These are phyloP conservation scores for Muntiacus muntjak DNA, from an alignment of 2,113 vertebrate species.

Conservation along the genomic window DNA sequence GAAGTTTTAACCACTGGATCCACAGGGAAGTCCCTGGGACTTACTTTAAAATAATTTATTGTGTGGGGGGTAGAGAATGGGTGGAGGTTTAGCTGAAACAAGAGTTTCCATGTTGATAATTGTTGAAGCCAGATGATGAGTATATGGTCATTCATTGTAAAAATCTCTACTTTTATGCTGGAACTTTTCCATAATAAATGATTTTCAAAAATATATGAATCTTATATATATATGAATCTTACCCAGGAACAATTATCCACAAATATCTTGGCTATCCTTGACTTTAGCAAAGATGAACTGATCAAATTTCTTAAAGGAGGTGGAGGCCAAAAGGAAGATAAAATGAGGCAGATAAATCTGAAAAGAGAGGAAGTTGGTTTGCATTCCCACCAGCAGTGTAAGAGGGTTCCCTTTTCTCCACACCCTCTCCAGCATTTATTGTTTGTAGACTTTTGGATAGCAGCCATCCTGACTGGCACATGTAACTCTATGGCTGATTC, in stretches of 20 bases:
- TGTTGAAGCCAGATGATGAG: background rate
- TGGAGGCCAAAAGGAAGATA: background rate
- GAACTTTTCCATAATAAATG: background rate
- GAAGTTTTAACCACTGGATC: background rate
- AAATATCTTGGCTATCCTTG: background rate
- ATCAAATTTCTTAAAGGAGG: background rate
- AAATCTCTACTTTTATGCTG: background rate
- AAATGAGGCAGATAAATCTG: background rate
- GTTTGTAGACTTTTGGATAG: too few species aligned
- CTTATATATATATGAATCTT: background rate
- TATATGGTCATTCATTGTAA: background rate
- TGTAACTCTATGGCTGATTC: too few species aligned
- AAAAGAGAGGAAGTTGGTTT: background rate
- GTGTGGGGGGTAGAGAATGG: background rate
- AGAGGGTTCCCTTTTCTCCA: too few species aligned
- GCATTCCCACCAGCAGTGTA: too few species aligned
- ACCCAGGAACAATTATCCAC: background rate
- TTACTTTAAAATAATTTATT: slow-evolving; percentile 8
- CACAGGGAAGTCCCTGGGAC: background rate
- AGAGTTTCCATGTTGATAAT: background rate
- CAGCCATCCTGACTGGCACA: too few species aligned
- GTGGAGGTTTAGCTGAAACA: background rate
- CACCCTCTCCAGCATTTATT: too few species aligned
- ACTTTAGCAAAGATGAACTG: background rate
- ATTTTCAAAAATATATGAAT: background rate